Evolutionary conservation across 2,888 invertebrate species (phyloP), one percentile per base, ranked within the genome.

Genomic region (Aproaerema taeniolella): DNA sequence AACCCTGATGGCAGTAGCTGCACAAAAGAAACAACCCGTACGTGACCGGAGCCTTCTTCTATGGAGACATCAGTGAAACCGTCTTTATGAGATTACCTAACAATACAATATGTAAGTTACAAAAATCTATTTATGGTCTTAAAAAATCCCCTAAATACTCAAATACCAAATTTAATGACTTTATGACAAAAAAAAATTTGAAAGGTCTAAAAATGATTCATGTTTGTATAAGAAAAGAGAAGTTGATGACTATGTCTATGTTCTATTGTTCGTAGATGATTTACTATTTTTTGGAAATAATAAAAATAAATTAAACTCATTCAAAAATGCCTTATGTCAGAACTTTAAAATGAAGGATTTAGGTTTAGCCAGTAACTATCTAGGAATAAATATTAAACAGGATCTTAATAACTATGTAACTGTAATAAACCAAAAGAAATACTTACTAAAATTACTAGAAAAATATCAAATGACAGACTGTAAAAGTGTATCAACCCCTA

Each of bases 251-350:
- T 15, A 32, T 38, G 45, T 20, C 2, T 47, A 31, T 43, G 24
- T 45, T 8, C 37, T 45, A 15, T n/a, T 45, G n/a, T 47, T 42
- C 41, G 45, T 47, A 3, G 45, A 43, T 29, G 39, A 41, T 29
- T 13, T 43, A 7, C 34, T 44, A 10, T 35, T 41, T 25, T 41
- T 41, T 41, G 41, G 43, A 13, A 41, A 16, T 14, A 33, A 41
- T 39, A 24, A 36, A 31, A 13, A 36, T 24, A n/a, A 36, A 13
- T 20, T 46, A 7, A 15, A 2, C 11, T 9, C 37, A 5, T 28
- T 44, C 4, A 44, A 44, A 30, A 11, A 11, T 26, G 10, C 37
- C 16, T 35, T 43, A 38, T 42, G 37, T 28, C 24, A 26, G 2
- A 29, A 42, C 25, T 45, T 45, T 33, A 30, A 39, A 34, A 45